Evolutionary conservation across 2,113 vertebrate species (phyloP).

Genomic region (Poicephalus meyeri): DNA sequence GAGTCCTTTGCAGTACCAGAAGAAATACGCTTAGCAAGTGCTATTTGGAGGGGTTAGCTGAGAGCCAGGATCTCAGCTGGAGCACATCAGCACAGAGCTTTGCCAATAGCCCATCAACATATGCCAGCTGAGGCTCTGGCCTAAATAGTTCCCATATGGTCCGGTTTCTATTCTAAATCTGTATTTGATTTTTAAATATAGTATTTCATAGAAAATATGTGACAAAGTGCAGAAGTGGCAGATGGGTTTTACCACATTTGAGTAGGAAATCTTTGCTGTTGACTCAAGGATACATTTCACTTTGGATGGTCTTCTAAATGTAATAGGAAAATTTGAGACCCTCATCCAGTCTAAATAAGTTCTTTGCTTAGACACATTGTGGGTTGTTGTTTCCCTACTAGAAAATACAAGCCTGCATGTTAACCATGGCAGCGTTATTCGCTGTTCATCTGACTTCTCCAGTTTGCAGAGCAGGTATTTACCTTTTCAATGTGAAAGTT

Average conservation of each 20-base stretch:
- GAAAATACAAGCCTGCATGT: background rate
- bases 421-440: accelerated
- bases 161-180: background rate
- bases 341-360: background rate
- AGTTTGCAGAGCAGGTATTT: background rate
- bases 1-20: background rate
- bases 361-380: background rate
- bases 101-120: background rate
- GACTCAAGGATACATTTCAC: background rate
- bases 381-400: background rate
- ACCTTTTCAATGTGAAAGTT: background rate
- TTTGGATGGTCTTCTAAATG: background rate
- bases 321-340: background rate
- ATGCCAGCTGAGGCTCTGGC: background rate
- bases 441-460: background rate
- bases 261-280: background rate
- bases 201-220: background rate
- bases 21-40: accelerated
- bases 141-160: background rate
- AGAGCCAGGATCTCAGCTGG: background rate
- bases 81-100: background rate
- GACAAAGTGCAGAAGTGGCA: background rate
- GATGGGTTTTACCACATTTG: background rate
- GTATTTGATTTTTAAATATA: background rate
- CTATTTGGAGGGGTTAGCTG: background rate